Conservation (phyloP, 2,797 vertebrate genomes). For the Myotis vivesi region DNA sequence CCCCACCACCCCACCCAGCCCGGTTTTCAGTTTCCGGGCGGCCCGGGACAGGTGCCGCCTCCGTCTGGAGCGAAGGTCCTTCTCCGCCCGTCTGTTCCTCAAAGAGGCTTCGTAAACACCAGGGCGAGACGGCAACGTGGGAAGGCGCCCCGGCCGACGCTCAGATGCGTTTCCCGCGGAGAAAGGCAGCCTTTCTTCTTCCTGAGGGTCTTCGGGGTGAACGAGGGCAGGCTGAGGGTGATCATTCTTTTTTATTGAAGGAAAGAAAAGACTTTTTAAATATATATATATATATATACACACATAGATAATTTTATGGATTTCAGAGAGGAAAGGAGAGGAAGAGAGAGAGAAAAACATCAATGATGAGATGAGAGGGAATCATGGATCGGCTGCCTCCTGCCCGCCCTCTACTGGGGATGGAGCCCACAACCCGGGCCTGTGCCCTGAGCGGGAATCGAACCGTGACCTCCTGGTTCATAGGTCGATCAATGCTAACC, state of each 20-base stretch:
- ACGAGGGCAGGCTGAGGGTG: neutral
- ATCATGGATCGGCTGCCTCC: too few species aligned
- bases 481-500: too few species aligned
- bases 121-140: conserved; percentile 29
- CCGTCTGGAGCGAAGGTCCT: conserved; percentile 51
- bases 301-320: too few species aligned
- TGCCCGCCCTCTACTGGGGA: too few species aligned
- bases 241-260: neutral
- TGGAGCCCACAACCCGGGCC: too few species aligned
- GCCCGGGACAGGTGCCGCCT: conserved; percentile 56
- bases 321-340: too few species aligned
- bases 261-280: neutral
- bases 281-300: neutral
- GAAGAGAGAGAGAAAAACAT: too few species aligned
- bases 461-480: too few species aligned
- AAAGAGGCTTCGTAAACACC: conserved; percentile 70
- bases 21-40: neutral
- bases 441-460: too few species aligned
- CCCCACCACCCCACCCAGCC: neutral
- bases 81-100: conserved; percentile 29
- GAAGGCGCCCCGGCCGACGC: neutral
- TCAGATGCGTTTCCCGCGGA: neutral
- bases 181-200: neutral
- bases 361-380: too few species aligned
- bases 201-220: neutral